Evolutionary conservation across 1,140 invertebrate species (phyloP), one percentile per base, ranked within the genome.

Genomic region (Drosophila quadrilineata): DNA sequence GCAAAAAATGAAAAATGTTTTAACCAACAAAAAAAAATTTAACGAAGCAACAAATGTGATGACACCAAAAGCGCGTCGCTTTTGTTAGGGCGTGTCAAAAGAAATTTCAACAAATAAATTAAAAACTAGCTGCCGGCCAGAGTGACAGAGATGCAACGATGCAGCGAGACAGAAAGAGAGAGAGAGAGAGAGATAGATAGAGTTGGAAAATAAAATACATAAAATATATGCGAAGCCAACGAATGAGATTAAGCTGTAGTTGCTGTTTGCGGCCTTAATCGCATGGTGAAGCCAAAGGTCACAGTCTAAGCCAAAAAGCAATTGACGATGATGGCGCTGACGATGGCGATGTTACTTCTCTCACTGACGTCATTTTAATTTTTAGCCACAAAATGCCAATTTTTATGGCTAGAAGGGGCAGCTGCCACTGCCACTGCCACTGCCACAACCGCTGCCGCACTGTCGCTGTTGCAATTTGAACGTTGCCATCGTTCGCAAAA

Each of bases 81-180:
- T 72, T 72, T 72, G 54, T 75, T 67, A 43, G 76, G 77, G 79
- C 77, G 77, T 84, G 77, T 74, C 69, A 65, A 84, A 85, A 84
- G 73, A 84, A 84, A 85, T 84, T 80, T 75, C 43, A 67, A 71
- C 62, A 73, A 71, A 73, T 71, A 60, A 73, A 63, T 71, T 71
- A 70, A 70, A 71, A 70, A 70, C 59, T 65, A 63, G 46, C 43
- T 57, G 49, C 21, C 41, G 50, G 56, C 35, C 43, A 67, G n/a
- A n/a, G n/a, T n/a, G n/a, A 38, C 49, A 40, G n/a, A n/a, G n/a
- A n/a, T n/a, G n/a, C n/a, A n/a, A n/a, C n/a, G n/a, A n/a, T n/a
- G n/a, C n/a, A n/a, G n/a, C n/a, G n/a, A n/a, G n/a, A n/a, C n/a
- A n/a, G n/a, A n/a, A n/a, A n/a, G n/a, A n/a, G n/a, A n/a, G n/a